Base-by-base conservation (phyloP, 2,797 vertebrate genomes). In the Aratinga solstitialis region DNA sequence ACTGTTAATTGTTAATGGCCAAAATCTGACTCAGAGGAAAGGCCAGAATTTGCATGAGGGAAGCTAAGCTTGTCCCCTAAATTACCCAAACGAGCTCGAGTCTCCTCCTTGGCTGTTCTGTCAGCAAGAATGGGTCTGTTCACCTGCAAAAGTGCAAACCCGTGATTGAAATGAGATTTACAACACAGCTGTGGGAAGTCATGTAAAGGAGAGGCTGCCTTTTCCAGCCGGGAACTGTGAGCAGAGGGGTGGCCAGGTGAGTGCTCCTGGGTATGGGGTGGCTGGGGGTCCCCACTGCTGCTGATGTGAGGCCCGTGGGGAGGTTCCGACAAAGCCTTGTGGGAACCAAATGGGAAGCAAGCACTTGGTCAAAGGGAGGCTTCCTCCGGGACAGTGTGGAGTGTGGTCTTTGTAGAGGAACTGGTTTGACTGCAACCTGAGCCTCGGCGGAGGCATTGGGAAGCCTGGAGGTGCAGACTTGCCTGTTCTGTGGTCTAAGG, bases 1-100 rank as follows among this genome's bases (percentile, higher is more conserved):
- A 4, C 72, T 62, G 93, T 79, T 95, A 93, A 94, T 90, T 87
- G 88, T 75, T 87, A 84, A 88, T 79, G 87, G 93, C 86, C 88
- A 88, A 95, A 86, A 78, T 80, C 65, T 92, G 93, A 84, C 47
- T 34, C 48, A 1, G 78, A 83, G 45, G 23, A 51, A 85, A 89
- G 92, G 68, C 43, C 47, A 10, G 66, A 79, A 74, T 93, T 50
- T 87, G 81, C 61, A 32, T 32, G 89, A 74, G 84, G 50, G 92
- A 89, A 72, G 73, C 89, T 72, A 32, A 86, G 82, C 82, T 74
- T 34, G 73, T 86, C 84, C 93, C 94, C 84, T 87, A 84, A 92
- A 83, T 93, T 63, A 81, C 68, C 84, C 72, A 15, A 6, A 13
- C 16, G 23, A 15, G 66, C 91, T 69, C 0, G 1, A 20, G 40